Evolutionary conservation across 2,113 vertebrate species (phyloP), one percentile per base, ranked within the genome.

Genomic region (Upupa epops): DNA sequence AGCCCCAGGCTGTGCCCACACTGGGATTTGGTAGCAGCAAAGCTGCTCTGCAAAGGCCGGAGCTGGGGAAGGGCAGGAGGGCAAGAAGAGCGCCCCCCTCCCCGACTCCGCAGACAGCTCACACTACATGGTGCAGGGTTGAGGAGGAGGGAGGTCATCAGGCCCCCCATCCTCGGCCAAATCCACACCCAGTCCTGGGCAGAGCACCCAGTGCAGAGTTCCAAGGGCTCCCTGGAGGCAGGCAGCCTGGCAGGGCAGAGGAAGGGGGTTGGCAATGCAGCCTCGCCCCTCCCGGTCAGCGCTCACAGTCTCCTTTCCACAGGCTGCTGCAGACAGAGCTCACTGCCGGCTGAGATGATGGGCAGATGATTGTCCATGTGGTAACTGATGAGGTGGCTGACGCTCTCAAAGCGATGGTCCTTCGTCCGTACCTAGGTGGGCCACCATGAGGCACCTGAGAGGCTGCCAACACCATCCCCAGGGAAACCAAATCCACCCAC

Each of bases 291-390:
- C 11, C 48, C 85, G 60, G 63, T 3, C 1, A 45, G 63, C 9
- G 88, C 86, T 99, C 97, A 99, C 80, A 94, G 94, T 94, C 98
- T 98, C 96, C 98, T 98, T 93, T 99, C 99, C 73, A 99, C 99
- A 0, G 99, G 99, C 90, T 99, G 99, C 94, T 99, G 98, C 71
- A 99, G 98, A 94, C 98, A 99, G 88, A 99, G 98, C 97, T 99
- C 99, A 3, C 99, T 99, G 91, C 99, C 99, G 0, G 99, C 99
- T 0, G 99, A 99, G 91, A 99, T 98, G 86, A 99, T 99, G 81
- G 99, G 99, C 83, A 99, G 97, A 85, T 98, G 98, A 98, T 99
- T 99, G 98, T 99, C 99, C 99, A 99, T 98, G 97, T 99, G 99
- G 96, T 99, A 99, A 93, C 99, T 99, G 97, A 99, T 99, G 94